Base-by-base conservation (phyloP, 2,113 vertebrate genomes). In the Corythornis madagascariensis region DNA sequence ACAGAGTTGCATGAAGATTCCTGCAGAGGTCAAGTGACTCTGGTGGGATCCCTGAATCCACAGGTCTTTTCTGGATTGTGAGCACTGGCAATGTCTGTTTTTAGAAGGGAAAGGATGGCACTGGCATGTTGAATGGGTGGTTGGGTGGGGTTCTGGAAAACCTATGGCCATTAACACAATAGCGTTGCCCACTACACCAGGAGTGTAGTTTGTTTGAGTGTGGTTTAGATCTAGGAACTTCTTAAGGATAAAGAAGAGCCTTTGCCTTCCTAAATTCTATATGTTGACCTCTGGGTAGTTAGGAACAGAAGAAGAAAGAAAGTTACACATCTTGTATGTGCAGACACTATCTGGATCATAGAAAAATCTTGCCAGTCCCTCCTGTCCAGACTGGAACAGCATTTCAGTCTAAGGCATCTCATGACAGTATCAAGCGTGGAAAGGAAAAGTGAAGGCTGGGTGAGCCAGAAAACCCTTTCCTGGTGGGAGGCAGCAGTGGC, bases 141-240 rank as follows among this genome's bases (percentile, higher is more conserved):
- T 64, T 89, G 77, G 47, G 52, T 74, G 86, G 25, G 6, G 35
- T 79, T 82, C 63, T 94, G 78, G 59, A 95, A 89, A 93, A 79
- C 3, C 4, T 9, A 73, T 0, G 16, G 26, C 42, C 73, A 15
- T 76, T 76, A 87, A 81, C 43, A 72, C 7, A 4, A 57, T 59
- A 64, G 48, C 6, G 47, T 72, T 82, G 57, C 48, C 91, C 35
- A 53, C 45, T 47, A 26, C 20, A 24, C 87, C 57, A 61, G 45
- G 24, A 71, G 88, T 72, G 19, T 61, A 66, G 38, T 38, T 38
- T 38, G 38, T 38, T 38, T 38, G 38, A 38, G 38, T 38, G 38
- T 73, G 78, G 50, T 47, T 24, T 28, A 83, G 45, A 79, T 69
- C 33, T 72, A 79, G 59, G 21, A 79, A 65, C 5, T 33, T 79